Conservation (phyloP, 2,797 vertebrate species). For the Aldrovandia affinis region DNA sequence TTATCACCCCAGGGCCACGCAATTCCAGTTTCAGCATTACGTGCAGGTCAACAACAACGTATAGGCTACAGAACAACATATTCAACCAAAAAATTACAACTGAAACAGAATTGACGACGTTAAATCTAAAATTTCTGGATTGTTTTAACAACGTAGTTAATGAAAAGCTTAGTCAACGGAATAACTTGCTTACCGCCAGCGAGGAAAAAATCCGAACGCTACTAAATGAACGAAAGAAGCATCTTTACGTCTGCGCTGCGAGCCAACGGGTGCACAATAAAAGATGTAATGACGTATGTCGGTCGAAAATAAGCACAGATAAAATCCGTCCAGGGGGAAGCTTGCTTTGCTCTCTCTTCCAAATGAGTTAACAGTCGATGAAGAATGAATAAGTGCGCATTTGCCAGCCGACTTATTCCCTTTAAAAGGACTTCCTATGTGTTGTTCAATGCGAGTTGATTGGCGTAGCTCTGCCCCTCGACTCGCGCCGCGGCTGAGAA, state of each 20-base stretch:
- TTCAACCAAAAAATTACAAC: background rate
- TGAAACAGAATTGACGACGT: background rate
- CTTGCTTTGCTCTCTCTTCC: constrained; percentile 20
- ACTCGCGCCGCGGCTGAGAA: constrained; percentile 63
- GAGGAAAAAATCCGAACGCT: constrained; percentile 53
- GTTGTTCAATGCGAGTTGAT: constrained; percentile 61
- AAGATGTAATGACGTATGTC: constrained; percentile 11
- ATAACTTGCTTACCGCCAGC: constrained; percentile 54
- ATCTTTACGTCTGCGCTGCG: constrained; percentile 42
- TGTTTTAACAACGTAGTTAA: background rate
- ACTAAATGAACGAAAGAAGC: constrained; percentile 42
- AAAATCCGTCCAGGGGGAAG: constrained; percentile 15
- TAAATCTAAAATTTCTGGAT: background rate
- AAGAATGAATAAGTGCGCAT: constrained; percentile 64
- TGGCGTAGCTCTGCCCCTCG: constrained; percentile 72
- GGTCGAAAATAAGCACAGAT: constrained; percentile 30
- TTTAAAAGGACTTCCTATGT: constrained; percentile 57
- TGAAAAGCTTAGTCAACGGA: background rate
- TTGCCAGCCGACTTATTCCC: constrained; percentile 67
- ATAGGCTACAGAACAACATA: background rate
- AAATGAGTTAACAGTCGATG: constrained; percentile 44
- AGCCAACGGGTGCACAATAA: constrained; percentile 32
- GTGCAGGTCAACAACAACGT: background rate
- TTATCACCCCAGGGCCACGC: background rate
- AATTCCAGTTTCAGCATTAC: background rate